A percentile compares a stretch with the other conserved stretches of the same genome.
phyloP scores from a whole-genome alignment of 2,888 invertebrate species.

The Sericinus montela region DNA sequence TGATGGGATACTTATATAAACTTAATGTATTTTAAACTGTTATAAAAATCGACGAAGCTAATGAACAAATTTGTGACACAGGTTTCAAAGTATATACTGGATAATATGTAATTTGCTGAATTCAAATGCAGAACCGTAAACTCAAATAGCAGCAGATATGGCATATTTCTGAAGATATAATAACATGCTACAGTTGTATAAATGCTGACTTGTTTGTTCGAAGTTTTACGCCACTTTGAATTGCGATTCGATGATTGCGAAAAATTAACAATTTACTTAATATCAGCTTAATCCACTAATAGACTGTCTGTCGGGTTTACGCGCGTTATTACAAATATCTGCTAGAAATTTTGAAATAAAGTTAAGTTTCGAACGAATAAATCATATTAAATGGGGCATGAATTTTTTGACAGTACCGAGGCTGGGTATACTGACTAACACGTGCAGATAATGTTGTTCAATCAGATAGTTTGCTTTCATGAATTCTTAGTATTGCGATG shows the following conservation, averaged over 20 bases:
- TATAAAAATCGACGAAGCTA: slow-evolving; percentile 7
- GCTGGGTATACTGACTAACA: not conserved
- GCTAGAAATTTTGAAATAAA: slow-evolving; percentile 14
- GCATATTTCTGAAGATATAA: slow-evolving; percentile 18
- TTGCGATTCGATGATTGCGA: slow-evolving; percentile 17
- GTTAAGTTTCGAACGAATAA: slow-evolving; percentile 1
- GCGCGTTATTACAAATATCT: not conserved
- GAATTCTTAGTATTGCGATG: too few species aligned
- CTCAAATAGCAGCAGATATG: slow-evolving; percentile 1
- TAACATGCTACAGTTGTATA: slow-evolving; percentile 7
- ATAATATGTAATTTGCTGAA: slow-evolving; percentile 15
- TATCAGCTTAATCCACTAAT: slow-evolving; percentile 10
- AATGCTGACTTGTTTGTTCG: slow-evolving; percentile 16
- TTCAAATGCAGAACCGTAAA: slow-evolving; percentile 1
- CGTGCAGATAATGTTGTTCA: not conserved
- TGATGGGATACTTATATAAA: slow-evolving; percentile 10
- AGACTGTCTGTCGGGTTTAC: slow-evolving; percentile 4
- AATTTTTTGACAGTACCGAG: slow-evolving; percentile 1
- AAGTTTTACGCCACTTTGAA: slow-evolving; percentile 14
- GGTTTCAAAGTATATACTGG: too few species aligned
- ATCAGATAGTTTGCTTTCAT: too few species aligned
- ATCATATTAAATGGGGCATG: slow-evolving; percentile 5
- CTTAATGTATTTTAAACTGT: slow-evolving; percentile 6
- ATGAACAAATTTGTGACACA: too few species aligned
- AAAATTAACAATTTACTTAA: slow-evolving; percentile 13